Base-by-base conservation (phyloP, 2,113 vertebrate genomes). In the Phrynosoma platyrhinos region DNA sequence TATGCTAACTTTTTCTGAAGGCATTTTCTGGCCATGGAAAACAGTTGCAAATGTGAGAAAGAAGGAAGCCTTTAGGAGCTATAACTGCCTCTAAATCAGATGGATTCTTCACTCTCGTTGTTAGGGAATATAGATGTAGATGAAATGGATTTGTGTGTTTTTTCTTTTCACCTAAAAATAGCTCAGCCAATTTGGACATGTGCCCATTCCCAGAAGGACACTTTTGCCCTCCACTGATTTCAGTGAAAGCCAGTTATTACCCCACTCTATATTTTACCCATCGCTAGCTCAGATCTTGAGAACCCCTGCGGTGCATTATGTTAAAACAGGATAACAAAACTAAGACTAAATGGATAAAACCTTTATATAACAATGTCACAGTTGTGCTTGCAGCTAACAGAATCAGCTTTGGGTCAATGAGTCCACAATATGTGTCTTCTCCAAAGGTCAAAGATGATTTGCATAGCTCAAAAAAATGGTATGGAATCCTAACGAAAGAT, bases 131-230 rank as follows among this genome's bases (percentile, higher is more conserved):
- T 66, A 83, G 12, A 1, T 55, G 58, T 10, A 69, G 66, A 92
- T 86, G 86, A 90, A 88, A 91, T 78, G 85, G 27, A 36, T 82
- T 32, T 47, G 5, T 47, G 55, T 52, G 27, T 75, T 77, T 90
- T 77, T 90, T 90, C 21, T 82, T 47, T 82, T 87, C 1, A 86
- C 85, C 90, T 92, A 76, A 87, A 88, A 92, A 86, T 53, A 76
- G 88, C 64, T 66, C 79, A n/a, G 79, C 79, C 62, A 87, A 79
- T 91, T 81, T 83, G 81, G 87, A 88, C 72, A 42, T 84, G 83
- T 25, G 87, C 78, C 75, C 83, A 21, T 74, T 82, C 75, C 89
- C 90, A 88, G 83, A 62, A 86, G 87, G 77, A 87, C n/a, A 27
- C 30, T 72, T 32, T 55, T 42, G 2, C 9, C n/a, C 47, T 32